A percentile compares a stretch with the other conserved stretches of the same genome.
Evolutionary conservation across 2,888 invertebrate genomes (phyloP).

Genomic region (Dendrolimus houi): DNA sequence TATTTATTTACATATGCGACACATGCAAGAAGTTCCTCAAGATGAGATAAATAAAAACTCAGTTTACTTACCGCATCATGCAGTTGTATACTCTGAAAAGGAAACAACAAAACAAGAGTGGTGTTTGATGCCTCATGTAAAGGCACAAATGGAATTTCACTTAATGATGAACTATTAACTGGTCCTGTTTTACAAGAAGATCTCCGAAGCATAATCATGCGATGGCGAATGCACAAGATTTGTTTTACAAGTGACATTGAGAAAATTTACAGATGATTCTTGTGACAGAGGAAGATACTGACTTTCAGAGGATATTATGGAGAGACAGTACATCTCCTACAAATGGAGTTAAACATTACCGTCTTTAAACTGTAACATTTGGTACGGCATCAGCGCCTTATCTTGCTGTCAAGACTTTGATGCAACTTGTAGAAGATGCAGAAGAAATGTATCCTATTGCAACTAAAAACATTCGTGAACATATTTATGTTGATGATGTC

Average conservation of each 20-base stretch:
- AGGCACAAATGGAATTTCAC: neutral
- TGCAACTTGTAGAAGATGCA: conserved; percentile 12
- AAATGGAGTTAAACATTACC: conserved; percentile 4
- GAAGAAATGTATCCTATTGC: conserved; percentile 3
- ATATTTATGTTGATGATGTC: conserved; percentile 13
- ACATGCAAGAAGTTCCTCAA: conserved; percentile 16
- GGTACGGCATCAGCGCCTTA: conserved; percentile 13
- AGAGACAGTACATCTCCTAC: neutral
- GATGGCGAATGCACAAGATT: conserved; percentile 5
- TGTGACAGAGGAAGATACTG: conserved; percentile 4
- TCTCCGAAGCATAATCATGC: neutral
- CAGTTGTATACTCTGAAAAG: conserved; percentile 18
- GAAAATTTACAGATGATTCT: conserved; percentile 11
- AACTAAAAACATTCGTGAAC: conserved; percentile 2
- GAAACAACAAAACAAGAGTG: conserved; percentile 17
- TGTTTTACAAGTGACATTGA: conserved; percentile 6
- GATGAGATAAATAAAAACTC: conserved; percentile 9
- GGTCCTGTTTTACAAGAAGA: neutral
- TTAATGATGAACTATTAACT: neutral
- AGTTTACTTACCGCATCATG: conserved; percentile 24
- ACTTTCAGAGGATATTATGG: conserved; percentile 5
- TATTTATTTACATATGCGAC: conserved; percentile 14
- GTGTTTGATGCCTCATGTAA: conserved; percentile 12
- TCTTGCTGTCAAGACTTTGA: conserved; percentile 11
- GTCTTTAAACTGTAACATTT: conserved; percentile 10